Evolutionary conservation across 2,797 vertebrate species (phyloP), one percentile per base, ranked within the genome.

Genomic region (Sebastes hubbsi): DNA sequence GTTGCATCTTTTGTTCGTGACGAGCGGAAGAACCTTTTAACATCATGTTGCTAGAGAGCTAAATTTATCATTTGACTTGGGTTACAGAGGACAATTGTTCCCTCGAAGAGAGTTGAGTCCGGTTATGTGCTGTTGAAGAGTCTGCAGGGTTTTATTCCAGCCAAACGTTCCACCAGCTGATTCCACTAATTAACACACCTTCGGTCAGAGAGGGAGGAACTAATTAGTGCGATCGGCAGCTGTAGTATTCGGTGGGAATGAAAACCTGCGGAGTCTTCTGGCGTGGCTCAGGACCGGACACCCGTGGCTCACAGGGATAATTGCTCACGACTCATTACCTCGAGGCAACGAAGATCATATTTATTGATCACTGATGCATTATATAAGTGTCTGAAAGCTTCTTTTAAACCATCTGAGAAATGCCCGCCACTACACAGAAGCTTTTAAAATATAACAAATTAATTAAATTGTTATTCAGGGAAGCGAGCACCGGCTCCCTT

Each of bases 161-260:
- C 68, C 66, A 75, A 70, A 78, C 30, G 46, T 72, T 88, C 75
- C 81, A 75, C 54, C 55, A 42, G 70, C 83, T 78, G 74, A 90
- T 84, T 88, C 78, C 42, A 30, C 69, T 88, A 84, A 91, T 91
- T 77, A 91, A 77, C 81, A 75, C 85, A 85, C 80, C 85, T 89
- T 87, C 69, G 72, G 70, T 86, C 65, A 38, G 38, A 87, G 42
- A 82, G 71, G 74, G 60, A 84, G 60, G 80, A 88, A 87, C 61
- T 84, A 83, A 85, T 92, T 90, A 91, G 72, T 67, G 75, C 78
- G 81, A 82, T 83, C 38, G 59, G 78, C 64, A 25, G 75, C 80
- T 81, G 75, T 60, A 71, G 42, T 77, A 73, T 86, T 88, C 68
- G 64, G 77, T 79, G 78, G 78, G 65, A 75, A 83, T 73, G 29